Conservation (phyloP, 92 coral and sea anemone species). For the Zoanthus solanderi region DNA sequence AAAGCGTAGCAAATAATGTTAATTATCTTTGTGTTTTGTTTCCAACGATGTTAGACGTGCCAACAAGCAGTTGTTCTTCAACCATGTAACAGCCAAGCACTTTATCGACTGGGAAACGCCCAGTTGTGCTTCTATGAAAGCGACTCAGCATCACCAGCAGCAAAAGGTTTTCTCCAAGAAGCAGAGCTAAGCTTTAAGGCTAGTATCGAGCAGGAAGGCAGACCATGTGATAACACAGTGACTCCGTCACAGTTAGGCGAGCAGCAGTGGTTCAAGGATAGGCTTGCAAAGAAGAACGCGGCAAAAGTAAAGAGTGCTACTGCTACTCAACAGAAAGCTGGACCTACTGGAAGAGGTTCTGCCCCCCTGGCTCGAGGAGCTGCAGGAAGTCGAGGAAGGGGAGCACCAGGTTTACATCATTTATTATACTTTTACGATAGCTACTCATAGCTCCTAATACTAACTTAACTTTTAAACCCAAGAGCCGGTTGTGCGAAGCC, state of each 20-base stretch:
- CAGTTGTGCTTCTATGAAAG: conserved; percentile 90
- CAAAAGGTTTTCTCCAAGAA: conserved; percentile 73
- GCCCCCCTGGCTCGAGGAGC: conserved; percentile 58
- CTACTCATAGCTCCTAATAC: too few relatives aligned
- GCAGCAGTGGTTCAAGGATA: conserved; percentile 92
- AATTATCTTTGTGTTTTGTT: background rate
- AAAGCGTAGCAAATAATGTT: conserved; percentile 69
- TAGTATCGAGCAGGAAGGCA: conserved; percentile 88
- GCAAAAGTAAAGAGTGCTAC: conserved; percentile 50
- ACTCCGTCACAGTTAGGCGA: conserved; percentile 73
- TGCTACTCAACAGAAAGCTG: conserved; percentile 55
- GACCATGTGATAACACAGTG: conserved; percentile 73
- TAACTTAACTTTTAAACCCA: too few relatives aligned
- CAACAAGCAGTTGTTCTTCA: conserved; percentile 92
- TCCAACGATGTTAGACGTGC: conserved; percentile 73
- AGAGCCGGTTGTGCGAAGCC: too few relatives aligned
- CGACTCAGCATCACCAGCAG: conserved; percentile 64
- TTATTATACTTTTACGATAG: too few relatives aligned
- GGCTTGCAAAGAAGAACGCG: conserved; percentile 58
- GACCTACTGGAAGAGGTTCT: conserved; percentile 43
- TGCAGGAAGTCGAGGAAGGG: conserved; percentile 56
- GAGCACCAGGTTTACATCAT: conserved; percentile 18
- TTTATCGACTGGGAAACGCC: conserved; percentile 89
- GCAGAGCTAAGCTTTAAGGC: conserved; percentile 88
- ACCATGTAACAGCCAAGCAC: conserved; percentile 89